These are phyloP conservation scores for Pseudochirops cupreus DNA, from an alignment of 2,797 vertebrate genomes.

Conservation along the genomic window DNA sequence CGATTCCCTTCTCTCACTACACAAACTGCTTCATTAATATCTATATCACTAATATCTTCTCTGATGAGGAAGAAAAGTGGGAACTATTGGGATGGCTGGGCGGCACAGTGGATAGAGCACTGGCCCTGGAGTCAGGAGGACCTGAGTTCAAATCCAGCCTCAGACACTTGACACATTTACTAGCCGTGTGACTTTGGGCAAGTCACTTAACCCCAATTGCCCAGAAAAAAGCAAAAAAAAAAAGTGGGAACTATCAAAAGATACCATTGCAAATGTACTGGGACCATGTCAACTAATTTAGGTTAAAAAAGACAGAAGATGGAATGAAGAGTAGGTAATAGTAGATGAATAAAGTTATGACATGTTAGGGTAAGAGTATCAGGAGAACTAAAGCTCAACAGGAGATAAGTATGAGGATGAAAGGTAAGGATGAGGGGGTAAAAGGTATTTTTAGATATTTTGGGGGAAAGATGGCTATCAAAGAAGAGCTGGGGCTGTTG, in stretches of 20 bases:
- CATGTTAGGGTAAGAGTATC: background rate
- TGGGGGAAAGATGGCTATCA: background rate
- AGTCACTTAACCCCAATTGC: no score
- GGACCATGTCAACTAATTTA: background rate
- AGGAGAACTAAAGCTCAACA: background rate
- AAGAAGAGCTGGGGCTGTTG: background rate
- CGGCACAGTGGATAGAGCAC: no score
- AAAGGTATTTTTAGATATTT: background rate
- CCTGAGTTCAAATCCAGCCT: no score
- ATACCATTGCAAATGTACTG: background rate
- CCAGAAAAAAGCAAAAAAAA: no score
- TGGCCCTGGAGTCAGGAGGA: no score
- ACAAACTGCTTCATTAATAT: background rate
- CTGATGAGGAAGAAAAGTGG: background rate
- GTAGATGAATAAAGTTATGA: background rate
- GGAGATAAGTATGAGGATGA: background rate
- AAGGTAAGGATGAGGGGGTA: background rate
- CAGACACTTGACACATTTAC: no score
- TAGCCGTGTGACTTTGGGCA: no score
- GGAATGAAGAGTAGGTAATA: background rate
- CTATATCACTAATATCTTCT: background rate
- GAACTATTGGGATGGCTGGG: no score
- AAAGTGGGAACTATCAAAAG: no score
- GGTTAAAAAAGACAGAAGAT: background rate
- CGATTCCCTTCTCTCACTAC: background rate